Evolutionary conservation across 2,113 vertebrate species (phyloP), one percentile per base, ranked within the genome.

Genomic region (Lampris incognitus): DNA sequence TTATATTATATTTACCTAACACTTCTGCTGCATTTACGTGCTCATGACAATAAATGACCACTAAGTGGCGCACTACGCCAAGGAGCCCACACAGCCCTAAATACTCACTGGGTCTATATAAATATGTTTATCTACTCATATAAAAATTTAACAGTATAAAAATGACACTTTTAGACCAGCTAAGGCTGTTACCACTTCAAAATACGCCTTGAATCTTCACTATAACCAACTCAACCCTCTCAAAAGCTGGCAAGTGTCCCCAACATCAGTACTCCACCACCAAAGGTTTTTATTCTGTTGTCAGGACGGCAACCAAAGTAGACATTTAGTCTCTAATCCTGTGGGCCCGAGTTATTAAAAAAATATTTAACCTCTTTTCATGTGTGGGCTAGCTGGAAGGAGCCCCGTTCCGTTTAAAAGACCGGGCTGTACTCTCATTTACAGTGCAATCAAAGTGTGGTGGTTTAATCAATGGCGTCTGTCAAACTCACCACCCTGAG

Each of bases 381-480:
- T 36, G 36, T 58, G 42, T 42, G 42, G 13, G 38, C 44, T 56
- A 3, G 4, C 38, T 49, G 7, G 1, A 52, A 11, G 11, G 57
- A 6, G n/a, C 64, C 5, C 0, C 52, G 49, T 60, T 68, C 5
- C 59, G 13, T 7, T 63, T 74, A 40, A 7, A n/a, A 42, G 52
- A 39, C 11, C 60, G 55, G 37, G 51, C 51, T 13, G 51, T 54
- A 2, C 51, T 13, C 51, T 54, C 51, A n/a, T 54, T 13, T n/a
- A 10, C 8, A 44, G 44, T 48, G 51, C 5, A 2, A 36, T 8
- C 7, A 74, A 69, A 2, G 0, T 42, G 42, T 76, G 49, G n/a
- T 55, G 42, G 41, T 62, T 79, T 62, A 76, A 82, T 76, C 62
- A 76, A 80, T 67, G 10, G 56, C 72, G 64, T 39, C 69, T 72